A percentile compares a stretch with the other conserved stretches of the same genome.
phyloP scores from a whole-genome alignment of 2,888 invertebrate species.

The Lasioglossum oenotherae region DNA sequence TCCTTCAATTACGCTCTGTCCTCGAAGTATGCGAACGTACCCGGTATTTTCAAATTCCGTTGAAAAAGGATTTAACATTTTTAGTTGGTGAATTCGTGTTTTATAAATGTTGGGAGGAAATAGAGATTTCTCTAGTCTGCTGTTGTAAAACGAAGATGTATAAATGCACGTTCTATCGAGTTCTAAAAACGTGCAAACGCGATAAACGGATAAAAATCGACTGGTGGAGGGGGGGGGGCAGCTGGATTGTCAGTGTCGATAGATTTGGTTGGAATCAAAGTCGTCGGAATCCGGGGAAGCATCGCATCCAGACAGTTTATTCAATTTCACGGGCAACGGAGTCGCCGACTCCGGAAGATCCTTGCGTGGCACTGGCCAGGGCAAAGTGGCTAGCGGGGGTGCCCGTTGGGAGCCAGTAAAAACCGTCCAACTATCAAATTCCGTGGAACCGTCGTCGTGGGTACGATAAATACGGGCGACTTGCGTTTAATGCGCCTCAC shows the following conservation, averaged over 20 bases:
- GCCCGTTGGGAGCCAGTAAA: conserved; percentile 42
- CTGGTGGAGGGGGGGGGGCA: too few relatives aligned
- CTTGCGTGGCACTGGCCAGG: conserved; percentile 5
- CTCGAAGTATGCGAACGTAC: not conserved
- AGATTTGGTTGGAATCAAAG: not conserved
- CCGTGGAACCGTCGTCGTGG: conserved; percentile 63
- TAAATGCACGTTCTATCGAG: not conserved
- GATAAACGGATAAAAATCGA: not conserved
- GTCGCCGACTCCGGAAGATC: conserved; percentile 32
- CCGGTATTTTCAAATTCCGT: not conserved
- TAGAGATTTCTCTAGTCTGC: not conserved
- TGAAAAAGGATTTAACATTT: not conserved
- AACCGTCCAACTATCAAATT: conserved; percentile 67
- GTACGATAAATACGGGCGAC: conserved; percentile 65
- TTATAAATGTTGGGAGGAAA: not conserved
- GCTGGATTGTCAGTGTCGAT: not conserved
- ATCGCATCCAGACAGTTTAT: conserved; percentile 33
- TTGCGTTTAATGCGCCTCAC: conserved; percentile 65
- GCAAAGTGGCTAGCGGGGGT: conserved; percentile 14
- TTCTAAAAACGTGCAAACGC: not conserved
- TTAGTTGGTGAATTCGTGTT: not conserved
- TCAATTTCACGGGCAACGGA: conserved; percentile 57
- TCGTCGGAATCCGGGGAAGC: conserved; percentile 22
- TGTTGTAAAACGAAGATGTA: not conserved
- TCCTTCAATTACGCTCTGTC: not conserved